Evolutionary conservation across 2,797 vertebrate genomes (phyloP).

Genomic region (Catharus ustulatus): DNA sequence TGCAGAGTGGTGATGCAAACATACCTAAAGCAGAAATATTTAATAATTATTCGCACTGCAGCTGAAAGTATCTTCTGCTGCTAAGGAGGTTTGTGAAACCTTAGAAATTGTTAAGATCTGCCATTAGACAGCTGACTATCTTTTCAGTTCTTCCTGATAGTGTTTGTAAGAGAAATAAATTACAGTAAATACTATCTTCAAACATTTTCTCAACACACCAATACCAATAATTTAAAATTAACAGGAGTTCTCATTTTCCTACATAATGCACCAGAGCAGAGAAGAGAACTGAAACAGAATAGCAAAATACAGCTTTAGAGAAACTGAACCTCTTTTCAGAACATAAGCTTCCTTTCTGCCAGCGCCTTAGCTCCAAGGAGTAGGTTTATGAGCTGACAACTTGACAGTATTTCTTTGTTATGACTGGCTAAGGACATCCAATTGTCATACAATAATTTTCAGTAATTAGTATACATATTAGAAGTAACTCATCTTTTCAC

Average conservation of each 20-base stretch:
- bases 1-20: background rate
- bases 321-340: slow-evolving; percentile 13
- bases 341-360: slow-evolving; percentile 4
- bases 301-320: background rate
- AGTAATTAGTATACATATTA: slow-evolving; percentile 69
- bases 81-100: background rate
- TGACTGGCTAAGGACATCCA: slow-evolving; percentile 52
- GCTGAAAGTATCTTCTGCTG: background rate
- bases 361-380: slow-evolving; percentile 20
- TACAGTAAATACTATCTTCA: background rate
- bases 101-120: background rate
- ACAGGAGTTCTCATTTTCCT: background rate
- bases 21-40: background rate
- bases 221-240: background rate
- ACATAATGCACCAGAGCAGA: background rate
- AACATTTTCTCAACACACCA: background rate
- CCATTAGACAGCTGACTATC: background rate
- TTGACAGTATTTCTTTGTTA: slow-evolving; percentile 65
- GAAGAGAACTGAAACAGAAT: background rate
- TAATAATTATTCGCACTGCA: background rate
- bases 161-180: background rate
- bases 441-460: slow-evolving; percentile 68
- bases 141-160: background rate
- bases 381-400: slow-evolving; percentile 54
- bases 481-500: slow-evolving; percentile 64